These are phyloP conservation scores for Calameuta filiformis DNA, from an alignment of 2,888 invertebrate genomes.

Conservation along the genomic window DNA sequence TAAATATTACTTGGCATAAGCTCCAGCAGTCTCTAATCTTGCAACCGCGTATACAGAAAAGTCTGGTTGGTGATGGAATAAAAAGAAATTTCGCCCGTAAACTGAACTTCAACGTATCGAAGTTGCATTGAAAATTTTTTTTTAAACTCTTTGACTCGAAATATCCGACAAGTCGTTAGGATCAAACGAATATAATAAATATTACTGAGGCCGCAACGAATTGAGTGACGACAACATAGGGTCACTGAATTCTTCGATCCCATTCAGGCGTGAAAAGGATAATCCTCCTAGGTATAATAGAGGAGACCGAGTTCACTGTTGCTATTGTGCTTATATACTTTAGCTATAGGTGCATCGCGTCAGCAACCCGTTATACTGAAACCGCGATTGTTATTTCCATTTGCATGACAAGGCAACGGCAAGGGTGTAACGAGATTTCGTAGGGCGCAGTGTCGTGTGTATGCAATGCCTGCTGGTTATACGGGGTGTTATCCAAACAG, in stretches of 20 bases:
- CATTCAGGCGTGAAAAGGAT: not conserved
- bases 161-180: not conserved
- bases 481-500: constrained; percentile 33
- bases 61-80: too few species aligned
- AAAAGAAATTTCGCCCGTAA: too few species aligned
- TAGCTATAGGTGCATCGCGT: not conserved
- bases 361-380: constrained; percentile 8
- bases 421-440: constrained; percentile 50
- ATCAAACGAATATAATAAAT: not conserved
- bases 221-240: not conserved
- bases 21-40: not conserved
- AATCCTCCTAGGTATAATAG: not conserved
- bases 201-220: not conserved
- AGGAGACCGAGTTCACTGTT: not conserved
- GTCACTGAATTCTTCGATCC: not conserved
- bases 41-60: not conserved
- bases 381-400: constrained; percentile 51
- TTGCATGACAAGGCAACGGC: constrained; percentile 57
- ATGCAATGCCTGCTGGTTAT: constrained; percentile 8
- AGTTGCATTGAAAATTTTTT: not conserved
- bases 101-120: too few species aligned
- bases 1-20: not conserved
- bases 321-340: not conserved
- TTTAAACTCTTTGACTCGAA: not conserved
- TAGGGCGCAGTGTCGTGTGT: constrained; percentile 12